phyloP scores from a whole-genome alignment of 2,888 invertebrate genomes.

The Halocaridina rubra region DNA sequence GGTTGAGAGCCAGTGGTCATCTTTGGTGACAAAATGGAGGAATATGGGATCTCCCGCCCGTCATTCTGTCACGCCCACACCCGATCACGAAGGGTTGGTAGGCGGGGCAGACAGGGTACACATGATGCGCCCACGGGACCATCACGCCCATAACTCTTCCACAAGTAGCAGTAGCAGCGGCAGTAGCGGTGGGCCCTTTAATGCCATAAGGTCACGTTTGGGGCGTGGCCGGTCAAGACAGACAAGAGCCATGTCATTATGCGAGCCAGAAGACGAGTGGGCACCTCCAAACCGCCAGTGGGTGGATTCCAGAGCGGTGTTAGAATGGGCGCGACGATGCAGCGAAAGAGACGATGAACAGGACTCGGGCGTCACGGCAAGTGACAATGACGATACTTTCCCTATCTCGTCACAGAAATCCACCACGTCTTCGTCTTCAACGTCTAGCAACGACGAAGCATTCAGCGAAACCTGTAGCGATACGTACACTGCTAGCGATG shows the following conservation, averaged over 20 bases:
- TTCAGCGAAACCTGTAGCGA: conserved; percentile 59
- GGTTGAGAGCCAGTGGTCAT: conserved; percentile 61
- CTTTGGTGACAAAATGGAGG: conserved; percentile 49
- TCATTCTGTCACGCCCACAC: conserved; percentile 49
- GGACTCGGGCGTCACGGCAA: conserved; percentile 60
- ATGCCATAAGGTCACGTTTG: conserved; percentile 28
- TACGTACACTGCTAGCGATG: conserved; percentile 25
- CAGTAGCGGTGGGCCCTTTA: conserved; percentile 17
- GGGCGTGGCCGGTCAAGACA: conserved; percentile 28
- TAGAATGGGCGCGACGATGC: conserved; percentile 60
- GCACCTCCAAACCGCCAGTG: conserved; percentile 51
- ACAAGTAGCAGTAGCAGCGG: conserved; percentile 32
- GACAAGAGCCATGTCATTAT: conserved; percentile 42
- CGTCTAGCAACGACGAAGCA: conserved; percentile 52
- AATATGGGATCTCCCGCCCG: conserved; percentile 47
- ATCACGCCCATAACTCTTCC: not conserved
- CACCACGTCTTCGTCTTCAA: conserved; percentile 27
- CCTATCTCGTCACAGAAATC: not conserved
- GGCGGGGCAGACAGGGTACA: conserved; percentile 40
- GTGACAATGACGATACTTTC: conserved; percentile 53
- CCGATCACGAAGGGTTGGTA: conserved; percentile 52
- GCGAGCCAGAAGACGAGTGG: conserved; percentile 45
- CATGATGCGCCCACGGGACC: conserved; percentile 30
- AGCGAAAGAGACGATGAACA: conserved; percentile 49
- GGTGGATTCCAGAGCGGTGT: conserved; percentile 58